Percentiles rank a stretch among this genome's conserved stretches.
Conservation (phyloP, 2,888 invertebrate species). For the Leptodirus hochenwartii region DNA sequence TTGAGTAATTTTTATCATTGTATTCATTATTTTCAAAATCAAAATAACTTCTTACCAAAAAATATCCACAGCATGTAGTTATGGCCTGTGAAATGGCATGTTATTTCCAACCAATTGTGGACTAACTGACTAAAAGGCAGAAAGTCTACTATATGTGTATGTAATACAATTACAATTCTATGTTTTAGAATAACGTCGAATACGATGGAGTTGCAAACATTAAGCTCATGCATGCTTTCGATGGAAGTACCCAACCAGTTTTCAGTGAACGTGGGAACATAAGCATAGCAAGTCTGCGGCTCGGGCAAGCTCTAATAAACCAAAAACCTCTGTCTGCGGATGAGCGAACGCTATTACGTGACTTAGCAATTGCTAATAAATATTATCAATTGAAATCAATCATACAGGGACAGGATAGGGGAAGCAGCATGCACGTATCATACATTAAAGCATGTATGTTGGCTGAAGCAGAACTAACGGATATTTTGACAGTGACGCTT, state of each 20-base stretch:
- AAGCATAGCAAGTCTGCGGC: slow-evolving; percentile 48
- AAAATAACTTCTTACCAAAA: too few relatives aligned
- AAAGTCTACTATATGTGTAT: too few relatives aligned
- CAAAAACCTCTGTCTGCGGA: slow-evolving; percentile 38
- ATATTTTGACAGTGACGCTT: slow-evolving; percentile 61
- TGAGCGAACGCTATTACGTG: slow-evolving; percentile 32
- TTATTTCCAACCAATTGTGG: too few relatives aligned
- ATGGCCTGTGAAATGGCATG: too few relatives aligned
- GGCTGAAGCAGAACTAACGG: slow-evolving; percentile 56
- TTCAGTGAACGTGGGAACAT: slow-evolving; percentile 52
- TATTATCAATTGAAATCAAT: slow-evolving; percentile 58
- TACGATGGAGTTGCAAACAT: slow-evolving; percentile 59
- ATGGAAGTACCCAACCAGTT: slow-evolving; percentile 29
- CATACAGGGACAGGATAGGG: slow-evolving; percentile 47
- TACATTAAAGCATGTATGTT: slow-evolving; percentile 70
- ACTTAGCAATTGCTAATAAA: slow-evolving; percentile 44
- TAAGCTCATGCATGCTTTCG: slow-evolving; percentile 48
- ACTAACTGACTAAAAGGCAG: too few relatives aligned
- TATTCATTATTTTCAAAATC: too few relatives aligned
- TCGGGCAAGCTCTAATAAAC: slow-evolving; percentile 40
- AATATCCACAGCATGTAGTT: too few relatives aligned
- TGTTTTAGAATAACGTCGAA: slow-evolving; percentile 39
- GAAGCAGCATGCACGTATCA: slow-evolving; percentile 49
- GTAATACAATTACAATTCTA: too few relatives aligned
- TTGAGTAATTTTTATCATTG: too few relatives aligned